Base-by-base conservation (phyloP, 1,140 invertebrate species). In the Choristoneura fumiferana region DNA sequence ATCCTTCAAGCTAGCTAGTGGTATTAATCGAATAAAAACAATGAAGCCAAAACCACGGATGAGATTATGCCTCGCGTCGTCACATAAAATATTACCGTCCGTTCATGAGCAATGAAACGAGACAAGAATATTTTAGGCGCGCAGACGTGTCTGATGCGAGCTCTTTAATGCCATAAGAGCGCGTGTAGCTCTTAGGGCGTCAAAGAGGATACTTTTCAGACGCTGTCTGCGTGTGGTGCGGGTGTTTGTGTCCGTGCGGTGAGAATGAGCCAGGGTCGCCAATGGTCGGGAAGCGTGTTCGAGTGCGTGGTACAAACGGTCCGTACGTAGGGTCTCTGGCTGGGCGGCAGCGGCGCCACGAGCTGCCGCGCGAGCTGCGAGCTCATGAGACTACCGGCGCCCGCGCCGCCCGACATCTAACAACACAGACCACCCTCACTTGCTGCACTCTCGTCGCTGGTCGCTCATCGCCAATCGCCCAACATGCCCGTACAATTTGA, bases 301-400 rank as follows among this genome's bases (percentile, higher is more conserved):
- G 84, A 86, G 84, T 89, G 87, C 87, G 89, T 88, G 89, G 83
- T 88, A 88, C 84, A 87, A 88, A 88, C 85, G 82, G 77, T 85
- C 79, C 84, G 88, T 88, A 87, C 84, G 84, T 89, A 88, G 73
- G 78, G 74, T 57, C 79, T 64, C 55, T 73, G 73, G 64, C 68
- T 71, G 57, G 86, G 78, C 73, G 88, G 87, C 81, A 90, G 89
- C 73, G 91, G 90, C 76, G 90, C 90, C 67, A 91, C 89, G 75
- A 92, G 89, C 80, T 92, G 90, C 59, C 91, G 90, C 69, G 91
- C 91, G 66, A 92, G 86, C 81, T 92, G 91, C 79, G 91, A 92
- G 82, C 85, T 88, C 89, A 90, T 86, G 73, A 89, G 69, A 72
- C 78, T 81, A 78, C 76, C 76, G 71, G 62, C 76, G 73, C 76